Evolutionary conservation across 2,888 invertebrate genomes (phyloP), one percentile per base, ranked within the genome.

Genomic region (Thymelicus acteon): DNA sequence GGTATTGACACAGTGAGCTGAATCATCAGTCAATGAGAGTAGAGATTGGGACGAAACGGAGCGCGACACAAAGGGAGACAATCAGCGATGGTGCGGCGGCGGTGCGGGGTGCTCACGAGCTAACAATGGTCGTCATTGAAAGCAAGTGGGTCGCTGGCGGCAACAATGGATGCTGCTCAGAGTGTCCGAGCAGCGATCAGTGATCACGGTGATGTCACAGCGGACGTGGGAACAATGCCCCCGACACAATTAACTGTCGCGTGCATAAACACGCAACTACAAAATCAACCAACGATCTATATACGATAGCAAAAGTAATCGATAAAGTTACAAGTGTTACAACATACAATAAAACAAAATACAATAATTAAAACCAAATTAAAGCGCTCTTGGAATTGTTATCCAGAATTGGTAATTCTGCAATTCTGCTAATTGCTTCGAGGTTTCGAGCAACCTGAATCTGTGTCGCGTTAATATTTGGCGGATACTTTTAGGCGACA

Each of bases 181-280:
- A 80, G 83, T 83, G 80, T 79, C 71, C 76, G 75, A 61, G 39
- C 60, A 7, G 44, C 76, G 75, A 61, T 13, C 60, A 13, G 44
- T 54, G 54, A 54, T 54, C 54, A 60, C 61, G 48, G 76, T 88
- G 88, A 88, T 82, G 87, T 87, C 88, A 88, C 85, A 76, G 79
- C 86, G 88, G 88, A 88, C 85, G 84, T 80, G 81, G 83, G 85
- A 84, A 89, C 87, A 87, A 88, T 85, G 84, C 79, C 77, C 78
- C 72, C 74, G 71, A 71, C 79, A 80, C 87, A 86, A 88, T 87
- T 88, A 88, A 80, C 79, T 77, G 78, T 77, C 60, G 61, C 49
- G 61, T 39, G 40, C 60, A 63, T 57, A 67, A 66, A 68, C 71
- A 61, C 57, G 49, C 65, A 24, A 37, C n/a, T 57, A 69, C 60